Percentiles rank a stretch among this genome's conserved stretches.
Conservation (phyloP, 2,797 vertebrate genomes). For the Leontocebus nigricollis region DNA sequence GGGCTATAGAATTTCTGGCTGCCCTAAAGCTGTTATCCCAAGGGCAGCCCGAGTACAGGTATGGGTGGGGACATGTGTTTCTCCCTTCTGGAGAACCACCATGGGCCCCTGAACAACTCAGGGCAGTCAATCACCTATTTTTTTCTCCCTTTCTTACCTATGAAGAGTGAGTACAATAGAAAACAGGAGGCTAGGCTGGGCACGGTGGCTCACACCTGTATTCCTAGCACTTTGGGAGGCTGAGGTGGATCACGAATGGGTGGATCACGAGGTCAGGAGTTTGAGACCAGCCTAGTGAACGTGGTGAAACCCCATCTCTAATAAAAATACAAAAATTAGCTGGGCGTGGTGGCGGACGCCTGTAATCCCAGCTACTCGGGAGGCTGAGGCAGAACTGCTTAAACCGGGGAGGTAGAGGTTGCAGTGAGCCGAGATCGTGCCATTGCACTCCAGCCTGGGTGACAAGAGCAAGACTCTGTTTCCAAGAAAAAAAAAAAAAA, state of each 20-base stretch:
- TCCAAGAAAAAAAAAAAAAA: background rate
- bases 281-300: background rate
- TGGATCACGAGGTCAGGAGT: background rate
- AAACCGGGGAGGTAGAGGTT: background rate
- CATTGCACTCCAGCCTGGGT: background rate
- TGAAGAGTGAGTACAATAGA: background rate
- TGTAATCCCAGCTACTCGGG: background rate
- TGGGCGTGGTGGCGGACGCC: background rate
- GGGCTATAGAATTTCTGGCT: slow-evolving; percentile 5
- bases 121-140: background rate
- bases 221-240: background rate
- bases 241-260: background rate
- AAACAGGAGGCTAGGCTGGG: background rate
- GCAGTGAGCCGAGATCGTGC: background rate
- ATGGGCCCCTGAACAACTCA: background rate
- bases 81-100: background rate
- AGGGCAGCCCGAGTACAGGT: background rate
- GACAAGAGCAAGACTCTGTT: background rate
- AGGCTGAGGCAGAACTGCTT: background rate
- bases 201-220: background rate
- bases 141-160: background rate
- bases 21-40: background rate
- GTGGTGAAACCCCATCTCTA: background rate
- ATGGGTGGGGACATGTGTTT: background rate
- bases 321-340: background rate